These are phyloP conservation scores for Panorpa germanica DNA, from an alignment of 2,888 invertebrate species.

Conservation along the genomic window DNA sequence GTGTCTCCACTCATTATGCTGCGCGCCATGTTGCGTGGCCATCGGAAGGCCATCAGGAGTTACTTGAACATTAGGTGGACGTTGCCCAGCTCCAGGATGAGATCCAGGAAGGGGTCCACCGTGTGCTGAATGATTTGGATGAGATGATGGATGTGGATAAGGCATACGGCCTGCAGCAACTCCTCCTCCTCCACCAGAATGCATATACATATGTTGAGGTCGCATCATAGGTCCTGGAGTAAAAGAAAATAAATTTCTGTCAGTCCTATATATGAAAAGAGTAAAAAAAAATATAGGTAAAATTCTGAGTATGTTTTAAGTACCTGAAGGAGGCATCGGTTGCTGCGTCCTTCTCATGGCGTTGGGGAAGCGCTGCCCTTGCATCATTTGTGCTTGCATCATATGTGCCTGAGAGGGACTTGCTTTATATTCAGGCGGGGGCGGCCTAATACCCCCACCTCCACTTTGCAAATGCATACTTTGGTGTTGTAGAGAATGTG, in stretches of 20 bases:
- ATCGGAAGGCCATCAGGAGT: constrained; percentile 33
- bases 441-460: constrained; percentile 37
- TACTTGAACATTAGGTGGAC: constrained; percentile 36
- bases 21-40: constrained; percentile 23
- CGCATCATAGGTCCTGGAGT: constrained; percentile 44
- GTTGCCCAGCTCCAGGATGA: too few relatives aligned
- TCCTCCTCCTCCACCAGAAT: constrained; percentile 19
- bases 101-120: constrained; percentile 27
- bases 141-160: constrained; percentile 17
- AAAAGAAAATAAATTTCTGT: constrained; percentile 7
- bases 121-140: constrained; percentile 16
- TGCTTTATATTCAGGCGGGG: constrained; percentile 74
- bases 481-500: constrained; percentile 26
- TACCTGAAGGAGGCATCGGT: constrained; percentile 49
- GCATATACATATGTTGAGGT: constrained; percentile 38
- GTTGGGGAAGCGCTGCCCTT: constrained; percentile 29
- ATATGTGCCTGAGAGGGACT: constrained; percentile 24
- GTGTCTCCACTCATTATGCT: constrained; percentile 24
- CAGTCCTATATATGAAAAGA: constrained; percentile 5
- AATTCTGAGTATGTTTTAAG: constrained; percentile 12
- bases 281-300: constrained; percentile 3
- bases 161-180: constrained; percentile 18
- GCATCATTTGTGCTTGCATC: constrained; percentile 34
- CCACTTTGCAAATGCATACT: constrained; percentile 24
- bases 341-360: constrained; percentile 45